Evolutionary conservation across 2,113 vertebrate species (phyloP).

Genomic region (Malurus elegans): DNA sequence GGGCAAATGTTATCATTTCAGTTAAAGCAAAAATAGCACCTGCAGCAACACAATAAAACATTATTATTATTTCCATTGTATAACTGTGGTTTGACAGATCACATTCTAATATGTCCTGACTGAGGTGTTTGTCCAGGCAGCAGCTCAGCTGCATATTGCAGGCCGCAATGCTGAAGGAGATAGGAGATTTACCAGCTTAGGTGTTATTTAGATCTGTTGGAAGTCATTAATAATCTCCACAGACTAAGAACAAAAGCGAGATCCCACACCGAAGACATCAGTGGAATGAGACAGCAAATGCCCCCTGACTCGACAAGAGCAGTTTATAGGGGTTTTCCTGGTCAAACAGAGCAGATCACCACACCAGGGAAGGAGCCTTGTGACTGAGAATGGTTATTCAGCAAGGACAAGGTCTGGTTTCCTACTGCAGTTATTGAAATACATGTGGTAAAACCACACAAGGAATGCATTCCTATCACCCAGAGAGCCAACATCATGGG

Average conservation of each 20-base stretch:
- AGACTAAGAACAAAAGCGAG: background rate
- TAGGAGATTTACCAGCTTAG: background rate
- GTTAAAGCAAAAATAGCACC: background rate
- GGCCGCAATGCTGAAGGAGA: background rate
- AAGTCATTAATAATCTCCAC: background rate
- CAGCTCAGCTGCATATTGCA: background rate
- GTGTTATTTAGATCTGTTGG: background rate
- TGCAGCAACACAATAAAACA: background rate
- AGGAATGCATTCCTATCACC: background rate
- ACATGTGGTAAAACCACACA: rapidly evolving
- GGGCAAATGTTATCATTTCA: background rate
- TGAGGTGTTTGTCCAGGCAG: background rate
- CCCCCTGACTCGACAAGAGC: background rate
- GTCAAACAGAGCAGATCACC: background rate
- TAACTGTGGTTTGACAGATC: background rate
- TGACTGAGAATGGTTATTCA: background rate
- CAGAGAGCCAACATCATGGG: background rate
- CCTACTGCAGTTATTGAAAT: background rate
- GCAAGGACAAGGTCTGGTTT: background rate
- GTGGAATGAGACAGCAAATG: background rate
- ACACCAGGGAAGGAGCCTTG: background rate
- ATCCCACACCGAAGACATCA: background rate
- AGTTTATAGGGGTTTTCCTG: background rate
- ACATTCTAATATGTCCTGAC: background rate
- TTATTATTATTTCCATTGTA: background rate